Conservation (phyloP, 1,140 invertebrate genomes). For the Eupristina koningsbergeri region DNA sequence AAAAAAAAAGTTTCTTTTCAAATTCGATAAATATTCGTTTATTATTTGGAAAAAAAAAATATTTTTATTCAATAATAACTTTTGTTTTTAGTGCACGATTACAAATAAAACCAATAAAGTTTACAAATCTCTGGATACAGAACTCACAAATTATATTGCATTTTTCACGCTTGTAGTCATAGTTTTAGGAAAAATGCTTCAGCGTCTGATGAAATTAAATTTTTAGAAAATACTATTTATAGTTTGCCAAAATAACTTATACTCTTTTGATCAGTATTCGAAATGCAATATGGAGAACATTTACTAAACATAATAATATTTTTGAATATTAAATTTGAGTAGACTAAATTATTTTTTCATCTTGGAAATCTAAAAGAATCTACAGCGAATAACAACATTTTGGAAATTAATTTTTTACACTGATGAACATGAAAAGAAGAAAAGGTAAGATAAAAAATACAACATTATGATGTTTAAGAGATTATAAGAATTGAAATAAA, state of each 20-base stretch:
- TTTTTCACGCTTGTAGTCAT: background rate
- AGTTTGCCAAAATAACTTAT: background rate
- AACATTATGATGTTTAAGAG: too few relatives aligned
- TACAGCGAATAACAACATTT: background rate
- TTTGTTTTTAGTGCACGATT: background rate
- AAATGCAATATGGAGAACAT: too few relatives aligned
- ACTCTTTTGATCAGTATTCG: background rate
- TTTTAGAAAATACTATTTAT: background rate
- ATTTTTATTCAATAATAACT: too few relatives aligned
- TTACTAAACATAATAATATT: too few relatives aligned
- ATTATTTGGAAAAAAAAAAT: too few relatives aligned
- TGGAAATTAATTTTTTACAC: background rate
- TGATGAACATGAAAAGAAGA: background rate
- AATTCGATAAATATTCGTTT: background rate
- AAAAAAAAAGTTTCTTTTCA: background rate
- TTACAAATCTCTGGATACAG: background rate
- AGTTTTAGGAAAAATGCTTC: background rate
- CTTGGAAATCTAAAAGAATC: too few relatives aligned
- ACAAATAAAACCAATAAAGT: background rate
- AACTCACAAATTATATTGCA: background rate
- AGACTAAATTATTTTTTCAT: too few relatives aligned
- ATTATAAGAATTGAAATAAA: too few relatives aligned
- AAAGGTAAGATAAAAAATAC: background rate
- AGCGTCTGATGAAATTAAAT: background rate
- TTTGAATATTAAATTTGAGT: too few relatives aligned